These are phyloP conservation scores for Thereuonema tuberculata DNA, from an alignment of 1,140 invertebrate species.

Conservation along the genomic window DNA sequence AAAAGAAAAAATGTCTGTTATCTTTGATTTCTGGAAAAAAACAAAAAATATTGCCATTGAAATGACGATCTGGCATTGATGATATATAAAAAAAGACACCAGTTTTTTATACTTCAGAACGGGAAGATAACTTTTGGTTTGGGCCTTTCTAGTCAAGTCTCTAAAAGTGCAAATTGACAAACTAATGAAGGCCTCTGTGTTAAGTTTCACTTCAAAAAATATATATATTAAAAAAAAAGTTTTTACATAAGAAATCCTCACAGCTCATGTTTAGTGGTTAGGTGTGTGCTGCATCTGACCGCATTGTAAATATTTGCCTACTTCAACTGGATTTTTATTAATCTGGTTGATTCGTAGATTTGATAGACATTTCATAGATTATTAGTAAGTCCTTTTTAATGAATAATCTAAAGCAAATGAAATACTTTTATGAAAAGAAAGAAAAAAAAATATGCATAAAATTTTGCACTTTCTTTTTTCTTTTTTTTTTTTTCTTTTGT, in stretches of 20 bases:
- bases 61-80: too few relatives aligned
- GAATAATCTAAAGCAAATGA: not conserved
- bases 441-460: conserved; percentile 4
- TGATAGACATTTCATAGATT: not conserved
- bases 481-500: conserved; percentile 6
- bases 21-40: too few relatives aligned
- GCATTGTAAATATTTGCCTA: not conserved
- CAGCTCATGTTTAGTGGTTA: not conserved
- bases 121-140: too few relatives aligned
- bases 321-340: conserved; percentile 5
- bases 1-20: too few relatives aligned
- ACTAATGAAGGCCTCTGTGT: not conserved
- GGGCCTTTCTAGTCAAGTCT: not conserved
- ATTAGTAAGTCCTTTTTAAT: not conserved
- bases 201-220: not conserved
- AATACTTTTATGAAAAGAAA: not conserved
- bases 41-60: too few relatives aligned
- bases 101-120: too few relatives aligned
- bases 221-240: not conserved
- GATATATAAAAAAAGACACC: too few relatives aligned
- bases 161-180: not conserved
- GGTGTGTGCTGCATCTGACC: not conserved
- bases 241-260: not conserved
- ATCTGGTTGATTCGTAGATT: conserved; percentile 6
- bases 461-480: conserved; percentile 7